Percentiles rank a stretch among this genome's conserved stretches.
These are phyloP conservation scores for Momotus momota DNA, from an alignment of 2,797 vertebrate genomes.

Conservation along the genomic window DNA sequence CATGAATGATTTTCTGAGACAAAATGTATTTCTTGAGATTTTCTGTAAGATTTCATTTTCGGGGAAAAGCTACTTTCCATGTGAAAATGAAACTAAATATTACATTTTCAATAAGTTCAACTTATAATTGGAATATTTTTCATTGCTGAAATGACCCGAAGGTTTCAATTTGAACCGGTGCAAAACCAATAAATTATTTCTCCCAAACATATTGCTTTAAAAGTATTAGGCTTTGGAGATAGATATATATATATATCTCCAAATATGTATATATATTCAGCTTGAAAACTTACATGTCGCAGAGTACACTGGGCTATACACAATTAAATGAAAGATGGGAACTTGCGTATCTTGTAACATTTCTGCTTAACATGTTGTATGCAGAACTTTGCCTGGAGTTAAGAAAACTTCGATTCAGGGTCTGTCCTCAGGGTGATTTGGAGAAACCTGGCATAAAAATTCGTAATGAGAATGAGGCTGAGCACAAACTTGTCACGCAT, in stretches of 20 bases:
- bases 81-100: not conserved
- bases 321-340: not conserved
- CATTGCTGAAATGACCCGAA: not conserved
- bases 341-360: not conserved
- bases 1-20: not conserved
- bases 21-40: not conserved
- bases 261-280: fast-evolving
- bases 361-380: not conserved
- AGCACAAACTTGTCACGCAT: not conserved
- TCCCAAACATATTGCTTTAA: not conserved
- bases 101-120: not conserved
- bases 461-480: not conserved
- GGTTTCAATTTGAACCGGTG: not conserved
- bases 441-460: not conserved
- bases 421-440: not conserved
- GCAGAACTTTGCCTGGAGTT: not conserved
- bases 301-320: not conserved
- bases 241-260: too few relatives aligned
- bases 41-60: not conserved
- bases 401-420: not conserved
- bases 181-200: not conserved
- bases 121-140: not conserved
- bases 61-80: not conserved
- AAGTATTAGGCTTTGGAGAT: not conserved
- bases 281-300: not conserved